Evolutionary conservation across 2,888 invertebrate species (phyloP).

Genomic region (Hydroisotoma schaefferi): DNA sequence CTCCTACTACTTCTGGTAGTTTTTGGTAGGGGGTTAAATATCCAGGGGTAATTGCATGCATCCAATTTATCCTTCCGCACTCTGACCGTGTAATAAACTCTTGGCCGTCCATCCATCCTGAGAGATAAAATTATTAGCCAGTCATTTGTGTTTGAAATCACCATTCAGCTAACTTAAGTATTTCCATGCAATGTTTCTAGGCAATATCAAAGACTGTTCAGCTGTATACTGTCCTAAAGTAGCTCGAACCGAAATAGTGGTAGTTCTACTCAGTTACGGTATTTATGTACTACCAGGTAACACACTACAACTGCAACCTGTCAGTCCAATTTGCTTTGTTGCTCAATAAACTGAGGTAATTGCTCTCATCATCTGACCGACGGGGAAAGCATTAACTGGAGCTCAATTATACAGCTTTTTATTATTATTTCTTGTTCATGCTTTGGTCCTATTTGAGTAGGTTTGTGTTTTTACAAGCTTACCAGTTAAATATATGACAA

Average conservation of each 20-base stretch:
- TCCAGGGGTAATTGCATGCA: conserved; percentile 35
- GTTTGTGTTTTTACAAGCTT: no score
- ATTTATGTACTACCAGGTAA: no score
- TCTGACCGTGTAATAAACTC: conserved; percentile 19
- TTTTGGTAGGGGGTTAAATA: conserved; percentile 6
- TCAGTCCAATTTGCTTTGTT: conserved; percentile 14
- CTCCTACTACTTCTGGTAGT: background rate
- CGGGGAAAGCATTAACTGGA: background rate
- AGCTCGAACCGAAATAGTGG: no score
- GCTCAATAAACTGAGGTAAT: conserved; percentile 15
- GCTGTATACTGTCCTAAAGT: no score
- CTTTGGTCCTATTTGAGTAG: no score
- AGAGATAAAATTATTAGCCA: conserved; percentile 20
- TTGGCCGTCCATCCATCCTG: conserved; percentile 4
- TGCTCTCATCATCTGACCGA: conserved; percentile 8
- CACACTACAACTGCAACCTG: conserved; percentile 5
- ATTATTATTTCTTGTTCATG: no score
- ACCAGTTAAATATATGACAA: no score
- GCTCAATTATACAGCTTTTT: no score
- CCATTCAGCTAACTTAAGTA: no score
- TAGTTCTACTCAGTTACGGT: no score
- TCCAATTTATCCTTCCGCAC: conserved; percentile 31
- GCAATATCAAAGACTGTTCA: no score
- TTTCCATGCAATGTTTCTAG: no score
- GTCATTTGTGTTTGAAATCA: conserved; percentile 7